phyloP scores from a whole-genome alignment of 2,888 invertebrate species.

The Drosophila emarginata region DNA sequence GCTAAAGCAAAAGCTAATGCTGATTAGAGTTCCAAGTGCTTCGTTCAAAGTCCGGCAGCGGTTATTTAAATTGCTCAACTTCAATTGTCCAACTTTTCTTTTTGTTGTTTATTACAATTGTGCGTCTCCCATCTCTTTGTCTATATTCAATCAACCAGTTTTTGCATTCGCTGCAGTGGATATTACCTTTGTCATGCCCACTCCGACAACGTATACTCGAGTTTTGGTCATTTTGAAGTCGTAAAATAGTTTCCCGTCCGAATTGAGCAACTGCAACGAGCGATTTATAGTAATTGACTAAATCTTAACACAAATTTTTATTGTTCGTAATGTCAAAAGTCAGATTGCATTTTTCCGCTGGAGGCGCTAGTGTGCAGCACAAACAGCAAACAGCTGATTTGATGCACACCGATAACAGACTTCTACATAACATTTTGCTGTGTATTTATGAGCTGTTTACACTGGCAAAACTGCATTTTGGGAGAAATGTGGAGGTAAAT shows the following conservation, averaged over 20 bases:
- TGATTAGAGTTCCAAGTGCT: slow-evolving; percentile 8
- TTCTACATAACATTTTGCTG: too few species aligned
- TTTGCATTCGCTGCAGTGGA: neutral
- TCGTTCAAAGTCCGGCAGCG: slow-evolving; percentile 9
- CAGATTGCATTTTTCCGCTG: neutral
- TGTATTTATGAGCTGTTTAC: too few species aligned
- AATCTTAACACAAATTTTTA: neutral
- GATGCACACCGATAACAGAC: too few species aligned
- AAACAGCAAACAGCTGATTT: neutral
- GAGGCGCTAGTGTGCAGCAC: neutral
- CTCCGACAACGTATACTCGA: slow-evolving; percentile 94
- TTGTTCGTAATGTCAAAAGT: neutral
- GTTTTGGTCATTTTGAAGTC: slow-evolving; percentile 74
- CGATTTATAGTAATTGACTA: slow-evolving; percentile 20
- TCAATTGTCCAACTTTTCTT: neutral
- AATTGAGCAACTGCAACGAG: slow-evolving; percentile 10
- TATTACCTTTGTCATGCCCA: slow-evolving; percentile 96
- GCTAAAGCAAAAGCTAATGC: neutral
- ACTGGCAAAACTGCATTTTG: too few species aligned
- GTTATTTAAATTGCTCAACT: slow-evolving; percentile 5
- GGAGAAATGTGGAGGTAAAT: too few species aligned
- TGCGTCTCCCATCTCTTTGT: neutral
- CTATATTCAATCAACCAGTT: neutral
- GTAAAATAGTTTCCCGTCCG: neutral
- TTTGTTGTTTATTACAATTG: slow-evolving; percentile 1